Base-by-base conservation (phyloP, 2,113 vertebrate genomes). In the Rhinoderma darwinii region DNA sequence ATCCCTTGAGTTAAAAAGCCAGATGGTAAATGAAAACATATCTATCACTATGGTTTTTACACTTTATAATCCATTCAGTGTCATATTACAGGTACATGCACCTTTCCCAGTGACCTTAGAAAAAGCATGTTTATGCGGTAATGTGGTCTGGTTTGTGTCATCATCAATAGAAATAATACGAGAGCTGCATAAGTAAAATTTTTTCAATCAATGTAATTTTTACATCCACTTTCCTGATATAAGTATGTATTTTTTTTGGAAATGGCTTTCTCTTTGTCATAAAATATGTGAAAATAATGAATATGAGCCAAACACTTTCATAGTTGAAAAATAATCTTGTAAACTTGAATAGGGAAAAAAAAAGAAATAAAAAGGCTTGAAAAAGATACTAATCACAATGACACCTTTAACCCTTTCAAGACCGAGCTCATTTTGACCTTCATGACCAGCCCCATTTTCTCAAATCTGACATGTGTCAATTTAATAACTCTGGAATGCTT, bases 21-120 rank as follows among this genome's bases (percentile, higher is more conserved):
- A 83, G 81, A 83, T 70, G 81, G 81, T 51, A 83, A 83, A 83
- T 70, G 81, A 83, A 83, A 70, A 70, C 63, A 83, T 81, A 61
- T 68, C 61, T 70, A 70, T 83, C 63, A 82, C 20, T 68, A 50
- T 82, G 61, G 61, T 68, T 81, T 82, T 68, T 68, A 82, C 61
- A 68, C 32, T 82, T 82, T 61, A 32, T 47, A 82, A 68, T 68
- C 80, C 61, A 44, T 68, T 68, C 27, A 50, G 80, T 82, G 61
- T 82, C 79, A 66, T 44, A 37, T 82, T 82, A 82, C 80, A 82
- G 80, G 80, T 68, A 81, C 78, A 61, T 63, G 54, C 56, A 61
- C 78, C 78, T 61, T 81, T 81, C 56, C 35, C 78, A 81, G 78
- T 81, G 56, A 81, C 78, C 78, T 43, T 81, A n/a, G 25, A 32